Evolutionary conservation across 1,140 invertebrate genomes (phyloP).

Genomic region (Nebria ingens): DNA sequence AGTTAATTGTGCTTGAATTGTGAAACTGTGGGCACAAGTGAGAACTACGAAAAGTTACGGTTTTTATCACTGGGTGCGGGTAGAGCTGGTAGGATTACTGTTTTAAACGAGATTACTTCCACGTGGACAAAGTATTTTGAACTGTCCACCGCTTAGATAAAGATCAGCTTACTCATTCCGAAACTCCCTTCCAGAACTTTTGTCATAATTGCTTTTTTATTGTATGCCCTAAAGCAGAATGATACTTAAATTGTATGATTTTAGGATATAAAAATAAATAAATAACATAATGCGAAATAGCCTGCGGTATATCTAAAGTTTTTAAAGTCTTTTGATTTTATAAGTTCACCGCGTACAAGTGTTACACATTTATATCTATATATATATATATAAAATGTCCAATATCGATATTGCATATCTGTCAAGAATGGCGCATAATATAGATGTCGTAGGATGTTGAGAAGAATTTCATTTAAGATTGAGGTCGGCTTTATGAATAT

Average conservation of each 20-base stretch:
- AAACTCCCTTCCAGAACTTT: not conserved
- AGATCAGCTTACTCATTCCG: not conserved
- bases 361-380: too few species aligned
- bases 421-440: too few species aligned
- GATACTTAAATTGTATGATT: too few species aligned
- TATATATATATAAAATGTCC: too few species aligned
- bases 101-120: conserved; percentile 1
- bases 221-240: too few species aligned
- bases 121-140: conserved; percentile 7
- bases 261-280: too few species aligned
- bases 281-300: too few species aligned
- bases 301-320: too few species aligned
- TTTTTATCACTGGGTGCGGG: not conserved
- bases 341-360: too few species aligned
- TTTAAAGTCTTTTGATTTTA: too few species aligned
- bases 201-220: conserved; percentile 4
- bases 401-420: too few species aligned
- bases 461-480: not conserved
- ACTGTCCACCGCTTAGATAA: conserved; percentile 1
- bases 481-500: not conserved
- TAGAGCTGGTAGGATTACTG: not conserved
- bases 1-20: not conserved
- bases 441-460: not conserved
- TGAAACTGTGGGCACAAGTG: not conserved
- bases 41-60: not conserved